Conservation (phyloP, 2,113 vertebrate genomes). For the Thomomys bottae region DNA sequence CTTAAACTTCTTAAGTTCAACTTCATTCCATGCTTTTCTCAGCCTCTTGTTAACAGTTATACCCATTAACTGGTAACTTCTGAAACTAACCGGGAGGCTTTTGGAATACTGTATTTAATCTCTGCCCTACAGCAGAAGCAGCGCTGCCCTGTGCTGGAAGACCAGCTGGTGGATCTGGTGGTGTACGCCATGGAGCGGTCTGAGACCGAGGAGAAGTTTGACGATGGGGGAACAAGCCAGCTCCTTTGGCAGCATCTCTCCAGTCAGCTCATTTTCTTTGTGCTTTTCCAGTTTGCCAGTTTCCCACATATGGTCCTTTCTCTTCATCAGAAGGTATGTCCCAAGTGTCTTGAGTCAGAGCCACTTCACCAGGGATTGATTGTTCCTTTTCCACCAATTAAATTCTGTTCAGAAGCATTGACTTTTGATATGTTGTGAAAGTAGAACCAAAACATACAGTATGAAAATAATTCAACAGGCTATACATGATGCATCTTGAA, state of each 20-base stretch:
- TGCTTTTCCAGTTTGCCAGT: conserved; percentile 99
- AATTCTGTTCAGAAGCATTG: conserved; percentile 37
- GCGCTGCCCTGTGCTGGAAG: conserved; percentile 97
- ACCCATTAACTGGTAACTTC: conserved; percentile 71
- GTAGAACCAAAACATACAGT: neutral
- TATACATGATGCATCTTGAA: neutral
- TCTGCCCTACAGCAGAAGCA: conserved; percentile 96
- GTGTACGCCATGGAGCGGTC: conserved; percentile 99
- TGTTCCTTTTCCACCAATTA: neutral
- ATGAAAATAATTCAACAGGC: conserved; percentile 25
- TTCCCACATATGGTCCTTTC: conserved; percentile 99
- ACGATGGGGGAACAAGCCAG: conserved; percentile 98
- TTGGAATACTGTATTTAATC: conserved; percentile 87
- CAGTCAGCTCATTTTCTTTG: conserved; percentile 99
- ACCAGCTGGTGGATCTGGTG: conserved; percentile 99
- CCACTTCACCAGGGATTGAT: neutral
- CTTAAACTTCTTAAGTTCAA: conserved; percentile 85
- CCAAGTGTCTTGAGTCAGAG: neutral
- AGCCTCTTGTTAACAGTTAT: conserved; percentile 81
- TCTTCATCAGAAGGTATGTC: conserved; percentile 96
- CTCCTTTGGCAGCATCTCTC: conserved; percentile 99
- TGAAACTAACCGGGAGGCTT: conserved; percentile 79
- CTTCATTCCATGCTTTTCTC: conserved; percentile 89
- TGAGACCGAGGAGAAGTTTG: conserved; percentile 98
- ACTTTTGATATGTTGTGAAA: neutral